These are phyloP conservation scores for Myotis daubentonii DNA, from an alignment of 2,797 vertebrate species.

Conservation along the genomic window DNA sequence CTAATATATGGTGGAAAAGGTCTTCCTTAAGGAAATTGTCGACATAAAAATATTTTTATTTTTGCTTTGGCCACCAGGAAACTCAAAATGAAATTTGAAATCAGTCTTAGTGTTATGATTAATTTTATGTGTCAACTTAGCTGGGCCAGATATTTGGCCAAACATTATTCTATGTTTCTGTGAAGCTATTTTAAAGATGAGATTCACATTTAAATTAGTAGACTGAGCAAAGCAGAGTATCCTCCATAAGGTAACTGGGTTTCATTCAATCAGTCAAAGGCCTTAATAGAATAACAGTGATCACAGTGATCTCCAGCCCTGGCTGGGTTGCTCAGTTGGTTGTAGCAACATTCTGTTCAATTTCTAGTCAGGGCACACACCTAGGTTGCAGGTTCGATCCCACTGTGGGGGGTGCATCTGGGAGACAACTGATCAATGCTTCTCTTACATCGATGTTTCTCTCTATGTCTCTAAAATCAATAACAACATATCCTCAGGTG, in stretches of 20 bases:
- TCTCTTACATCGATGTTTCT: background rate
- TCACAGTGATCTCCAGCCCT: background rate
- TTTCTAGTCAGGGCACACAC: background rate
- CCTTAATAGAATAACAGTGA: background rate
- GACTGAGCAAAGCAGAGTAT: background rate
- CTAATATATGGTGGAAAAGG: background rate
- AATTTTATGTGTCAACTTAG: background rate
- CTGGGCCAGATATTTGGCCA: background rate
- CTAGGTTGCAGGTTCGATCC: background rate
- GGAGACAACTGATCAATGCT: background rate
- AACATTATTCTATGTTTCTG: conserved; percentile 11
- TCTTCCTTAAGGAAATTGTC: background rate
- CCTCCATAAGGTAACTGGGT: background rate
- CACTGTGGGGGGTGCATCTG: background rate
- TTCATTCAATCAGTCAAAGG: background rate
- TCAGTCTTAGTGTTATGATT: background rate
- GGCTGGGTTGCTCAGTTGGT: background rate
- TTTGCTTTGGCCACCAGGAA: background rate
- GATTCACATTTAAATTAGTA: background rate
- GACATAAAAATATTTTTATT: background rate
- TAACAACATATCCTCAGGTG: background rate
- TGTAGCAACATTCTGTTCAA: background rate
- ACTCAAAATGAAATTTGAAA: conserved; percentile 45
- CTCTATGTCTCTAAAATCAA: background rate
- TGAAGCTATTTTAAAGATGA: background rate